phyloP scores from a whole-genome alignment of 2,888 invertebrate genomes.

The Agriotes lineatus region DNA sequence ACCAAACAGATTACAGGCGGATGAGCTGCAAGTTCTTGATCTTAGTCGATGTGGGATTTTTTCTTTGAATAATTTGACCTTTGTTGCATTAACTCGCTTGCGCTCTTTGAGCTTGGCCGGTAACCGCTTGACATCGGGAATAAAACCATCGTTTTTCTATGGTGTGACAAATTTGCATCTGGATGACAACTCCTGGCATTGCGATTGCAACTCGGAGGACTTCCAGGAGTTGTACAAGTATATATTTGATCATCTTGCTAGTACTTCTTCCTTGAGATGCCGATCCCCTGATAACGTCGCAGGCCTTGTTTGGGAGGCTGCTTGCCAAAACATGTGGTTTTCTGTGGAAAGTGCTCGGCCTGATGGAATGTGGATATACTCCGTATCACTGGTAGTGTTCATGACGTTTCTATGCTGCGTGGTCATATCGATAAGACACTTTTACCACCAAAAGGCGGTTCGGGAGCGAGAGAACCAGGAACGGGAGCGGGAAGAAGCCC shows the following conservation, averaged over 20 bases:
- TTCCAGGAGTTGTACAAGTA: slow-evolving; percentile 75
- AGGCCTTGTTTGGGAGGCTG: slow-evolving; percentile 77
- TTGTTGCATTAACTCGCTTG: slow-evolving; percentile 73
- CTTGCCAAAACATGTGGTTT: slow-evolving; percentile 76
- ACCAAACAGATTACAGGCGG: slow-evolving; percentile 73
- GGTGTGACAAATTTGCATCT: slow-evolving; percentile 73
- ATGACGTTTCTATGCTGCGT: slow-evolving; percentile 70
- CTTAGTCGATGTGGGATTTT: slow-evolving; percentile 73
- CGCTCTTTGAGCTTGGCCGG: slow-evolving; percentile 75
- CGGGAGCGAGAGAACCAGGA: slow-evolving; percentile 65
- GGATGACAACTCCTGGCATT: slow-evolving; percentile 82
- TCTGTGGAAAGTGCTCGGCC: slow-evolving; percentile 41
- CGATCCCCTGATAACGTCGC: slow-evolving; percentile 74
- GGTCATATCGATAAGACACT: slow-evolving; percentile 69
- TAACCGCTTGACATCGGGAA: slow-evolving; percentile 76
- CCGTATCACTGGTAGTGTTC: slow-evolving; percentile 70
- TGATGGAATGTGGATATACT: slow-evolving; percentile 71
- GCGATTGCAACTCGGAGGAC: slow-evolving; percentile 74
- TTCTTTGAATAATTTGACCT: slow-evolving; percentile 73
- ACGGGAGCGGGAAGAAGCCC: slow-evolving; percentile 71
- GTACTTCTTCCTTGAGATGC: slow-evolving; percentile 71
- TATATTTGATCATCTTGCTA: slow-evolving; percentile 70
- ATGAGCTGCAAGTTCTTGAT: slow-evolving; percentile 73
- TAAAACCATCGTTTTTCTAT: slow-evolving; percentile 72
- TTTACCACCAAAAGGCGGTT: slow-evolving; percentile 69